Base-by-base conservation (phyloP, 2,888 invertebrate genomes). In the Phorcus lineatus region DNA sequence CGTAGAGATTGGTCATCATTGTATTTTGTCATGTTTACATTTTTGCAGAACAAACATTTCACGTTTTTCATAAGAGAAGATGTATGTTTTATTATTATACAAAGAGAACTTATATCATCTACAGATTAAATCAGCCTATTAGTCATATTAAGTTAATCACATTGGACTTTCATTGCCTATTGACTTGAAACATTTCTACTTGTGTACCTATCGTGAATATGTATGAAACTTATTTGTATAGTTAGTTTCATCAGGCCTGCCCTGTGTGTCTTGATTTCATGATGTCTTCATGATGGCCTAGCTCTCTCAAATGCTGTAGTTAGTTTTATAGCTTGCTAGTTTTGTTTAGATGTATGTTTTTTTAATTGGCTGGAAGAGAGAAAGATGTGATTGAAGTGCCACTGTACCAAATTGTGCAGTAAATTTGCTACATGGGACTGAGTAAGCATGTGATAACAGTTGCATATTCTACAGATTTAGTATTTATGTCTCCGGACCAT, bases 11-110 rank as follows among this genome's bases (percentile, higher is more conserved):
- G 74, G 36, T 81, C 81, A 62, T 66, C 76, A 52, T 66, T 53
- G 77, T 78, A 81, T 81, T 81, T 81, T 81, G 78, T 75, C 78
- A 75, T 78, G 67, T 81, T 86, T 81, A 74, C 83, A 81, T 77
- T 78, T 78, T 82, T 81, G 54, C 78, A 83, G 86, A 87, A 86
- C 85, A 86, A 87, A 84, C 28, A 36, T 70, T 31, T 70, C 70
- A 70, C 36, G 70, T 70, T 70, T 47, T 80, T 70, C 40, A 19
- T 67, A 52, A 52, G 13, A 78, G 40, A 70, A 53, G 40, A 52
- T 36, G 36, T 40, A 28, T 78, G 62, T 52, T 67, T 52, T 78
- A 31, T 52, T 78, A 31, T 70, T 70, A 78, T 54, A 78, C n/a
- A 54, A 70, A 70, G 53, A 52, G 31, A 70, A 66, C 62, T 53